phyloP scores from a whole-genome alignment of 2,113 vertebrate genomes.

The Alethe diademata region DNA sequence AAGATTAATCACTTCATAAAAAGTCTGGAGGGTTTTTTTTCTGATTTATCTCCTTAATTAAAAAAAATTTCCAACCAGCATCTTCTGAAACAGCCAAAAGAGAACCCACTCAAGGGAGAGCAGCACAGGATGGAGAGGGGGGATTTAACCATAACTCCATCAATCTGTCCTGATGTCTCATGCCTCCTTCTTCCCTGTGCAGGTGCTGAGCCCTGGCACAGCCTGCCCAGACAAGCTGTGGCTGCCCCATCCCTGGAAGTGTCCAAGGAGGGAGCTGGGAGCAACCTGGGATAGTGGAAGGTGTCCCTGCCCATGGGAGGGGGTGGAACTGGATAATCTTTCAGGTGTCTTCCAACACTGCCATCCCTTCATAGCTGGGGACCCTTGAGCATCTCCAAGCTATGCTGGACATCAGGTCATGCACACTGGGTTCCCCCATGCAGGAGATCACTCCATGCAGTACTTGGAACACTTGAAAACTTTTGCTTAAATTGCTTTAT shows the following conservation, averaged over 20 bases:
- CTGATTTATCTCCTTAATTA: not conserved
- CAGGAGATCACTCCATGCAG: rapidly evolving
- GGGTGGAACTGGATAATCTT: not conserved
- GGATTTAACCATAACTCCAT: not conserved
- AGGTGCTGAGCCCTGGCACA: not conserved
- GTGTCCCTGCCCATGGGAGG: not conserved
- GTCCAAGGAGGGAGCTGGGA: not conserved
- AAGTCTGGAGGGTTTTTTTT: not conserved
- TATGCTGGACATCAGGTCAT: rapidly evolving
- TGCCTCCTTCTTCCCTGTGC: rapidly evolving
- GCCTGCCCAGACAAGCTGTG: not conserved
- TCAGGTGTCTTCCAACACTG: not conserved
- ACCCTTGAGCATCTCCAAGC: rapidly evolving
- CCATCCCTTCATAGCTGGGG: not conserved
- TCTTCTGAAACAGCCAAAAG: not conserved
- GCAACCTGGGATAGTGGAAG: rapidly evolving
- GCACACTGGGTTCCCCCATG: rapidly evolving
- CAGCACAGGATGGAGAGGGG: not conserved
- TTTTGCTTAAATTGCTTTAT: not conserved
- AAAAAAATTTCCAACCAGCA: not conserved
- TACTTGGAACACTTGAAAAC: not conserved
- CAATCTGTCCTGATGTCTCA: not conserved
- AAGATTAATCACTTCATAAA: not conserved
- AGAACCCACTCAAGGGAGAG: not conserved
- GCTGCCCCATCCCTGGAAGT: not conserved